A percentile compares a stretch with the other conserved stretches of the same genome.
Evolutionary conservation across 2,888 invertebrate genomes (phyloP).

Genomic region (Agrochola lota): DNA sequence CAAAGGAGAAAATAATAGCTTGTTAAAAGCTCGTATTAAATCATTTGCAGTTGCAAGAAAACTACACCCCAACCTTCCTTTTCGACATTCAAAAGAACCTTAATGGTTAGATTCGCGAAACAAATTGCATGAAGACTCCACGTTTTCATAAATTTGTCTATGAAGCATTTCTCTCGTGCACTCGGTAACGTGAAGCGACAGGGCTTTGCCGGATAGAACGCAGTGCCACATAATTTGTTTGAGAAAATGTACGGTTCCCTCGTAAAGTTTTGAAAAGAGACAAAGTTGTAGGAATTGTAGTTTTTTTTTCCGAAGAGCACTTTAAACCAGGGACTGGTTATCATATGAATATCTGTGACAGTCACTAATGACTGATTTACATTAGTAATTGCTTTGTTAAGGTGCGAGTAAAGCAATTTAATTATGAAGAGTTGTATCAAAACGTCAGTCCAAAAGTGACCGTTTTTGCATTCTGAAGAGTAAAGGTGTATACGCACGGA

Average conservation of each 20-base stretch:
- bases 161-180: slow-evolving; percentile 31
- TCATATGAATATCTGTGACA: neutral
- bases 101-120: slow-evolving; percentile 8
- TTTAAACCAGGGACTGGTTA: neutral
- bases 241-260: slow-evolving; percentile 36
- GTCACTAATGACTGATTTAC: neutral
- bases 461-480: too few relatives aligned
- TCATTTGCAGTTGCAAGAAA: neutral
- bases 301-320: neutral
- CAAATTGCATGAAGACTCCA: slow-evolving; percentile 41
- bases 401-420: too few relatives aligned
- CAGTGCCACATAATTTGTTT: slow-evolving; percentile 55
- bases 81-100: slow-evolving; percentile 16
- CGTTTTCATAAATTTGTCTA: slow-evolving; percentile 50
- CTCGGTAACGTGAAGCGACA: slow-evolving; percentile 51
- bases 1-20: neutral
- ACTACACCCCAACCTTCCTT: neutral
- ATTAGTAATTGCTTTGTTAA: too few relatives aligned
- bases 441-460: too few relatives aligned
- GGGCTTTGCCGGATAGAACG: slow-evolving; percentile 45
- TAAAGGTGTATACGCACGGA: too few relatives aligned
- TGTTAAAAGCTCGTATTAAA: neutral
- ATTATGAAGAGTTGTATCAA: too few relatives aligned
- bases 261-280: slow-evolving; percentile 25
- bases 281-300: neutral